Evolutionary conservation across 2,113 vertebrate genomes (phyloP), one percentile per base, ranked within the genome.

Genomic region (Catagonus wagneri): DNA sequence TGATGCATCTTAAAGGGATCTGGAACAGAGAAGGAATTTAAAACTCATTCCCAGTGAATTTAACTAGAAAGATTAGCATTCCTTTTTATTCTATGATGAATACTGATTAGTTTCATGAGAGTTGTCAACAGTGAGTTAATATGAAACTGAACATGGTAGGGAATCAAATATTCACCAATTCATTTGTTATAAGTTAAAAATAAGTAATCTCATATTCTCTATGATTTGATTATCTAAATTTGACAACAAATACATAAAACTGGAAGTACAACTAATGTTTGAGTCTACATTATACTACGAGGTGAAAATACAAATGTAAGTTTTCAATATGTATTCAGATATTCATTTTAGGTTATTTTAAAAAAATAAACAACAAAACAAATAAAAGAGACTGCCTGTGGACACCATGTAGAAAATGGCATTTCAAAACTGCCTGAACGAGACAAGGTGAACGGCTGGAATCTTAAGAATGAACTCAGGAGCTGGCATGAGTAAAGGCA

Each of bases 1-100:
- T 90, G 83, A 95, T 95, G 97, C 88, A 96, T 29, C 95, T 89
- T 72, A 95, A 98, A 98, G 22, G 98, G 93, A 52, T 98, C 98
- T 99, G 96, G 7, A 69, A 95, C 75, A 92, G 91, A 96, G 44
- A 94, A 80, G 60, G 36, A 87, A 66, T 13, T 29, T 58, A 86
- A 93, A 89, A 89, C 8, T 96, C 34, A 94, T 15, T 54, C 50
- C 39, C n/a, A 74, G 1, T 27, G 32, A 75, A 63, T 11, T 61
- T 16, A 27, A 56, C 52, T 58, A 79, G 9, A 17, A 54, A 92
- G 60, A 71, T 83, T 22, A 85, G 63, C 65, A 54, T 39, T 56
- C 52, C 7, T 39, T 44, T 50, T 5, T 58, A 69, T 52, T 10
- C 34, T 34, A 29, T 52, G 54, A 61, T 44, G 32, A 93, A 69